Evolutionary conservation across 2,888 invertebrate species (phyloP), one percentile per base, ranked within the genome.

Genomic region (Hemicrepidius hirtus): DNA sequence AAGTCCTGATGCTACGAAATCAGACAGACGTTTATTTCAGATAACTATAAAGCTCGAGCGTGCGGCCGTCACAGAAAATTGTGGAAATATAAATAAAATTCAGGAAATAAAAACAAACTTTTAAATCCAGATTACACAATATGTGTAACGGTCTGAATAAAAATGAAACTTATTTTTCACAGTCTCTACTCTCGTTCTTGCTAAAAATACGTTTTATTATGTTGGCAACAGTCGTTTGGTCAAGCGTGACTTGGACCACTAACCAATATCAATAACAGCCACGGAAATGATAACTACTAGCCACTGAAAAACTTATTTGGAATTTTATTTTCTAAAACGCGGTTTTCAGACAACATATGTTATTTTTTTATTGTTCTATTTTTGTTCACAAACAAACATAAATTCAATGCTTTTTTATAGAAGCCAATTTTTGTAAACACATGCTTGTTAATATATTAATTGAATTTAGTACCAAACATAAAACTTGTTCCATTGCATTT

Each of bases 221-320:
- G 55, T 55, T 35, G 55, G 55, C 35, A 55, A 24, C 55, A 55
- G 55, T 32, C 55, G 55, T 28, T 55, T 55, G 55, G 55, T 35
- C 55, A 55, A 55, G 55, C 55, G 55, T 55, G 55, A 55, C 55
- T 55, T 55, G 13, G 21, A 7, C 55, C 55, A 55, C 55, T 16
- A 55, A 32, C 55, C 55, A 16, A 55, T 55, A 55, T 55, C 55
- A 35, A 20, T 35, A 32, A 32, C 55, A 16, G 9, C 35, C 16
- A 55, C 28, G 55, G 55, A 55, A 55, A 55, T 55, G 32, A 16
- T 35, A 32, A 55, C 55, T 55, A 16, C 55, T 1, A n/a, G n/a
- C n/a, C n/a, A 16, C 55, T 13, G 55, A 35, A 55, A 35, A 55
- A 55, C 55, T 55, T 55, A 55, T 32, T 55, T 35, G 55, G 32